phyloP scores from a whole-genome alignment of 2,797 vertebrate species.

The Rhadinocentrus ornatus region DNA sequence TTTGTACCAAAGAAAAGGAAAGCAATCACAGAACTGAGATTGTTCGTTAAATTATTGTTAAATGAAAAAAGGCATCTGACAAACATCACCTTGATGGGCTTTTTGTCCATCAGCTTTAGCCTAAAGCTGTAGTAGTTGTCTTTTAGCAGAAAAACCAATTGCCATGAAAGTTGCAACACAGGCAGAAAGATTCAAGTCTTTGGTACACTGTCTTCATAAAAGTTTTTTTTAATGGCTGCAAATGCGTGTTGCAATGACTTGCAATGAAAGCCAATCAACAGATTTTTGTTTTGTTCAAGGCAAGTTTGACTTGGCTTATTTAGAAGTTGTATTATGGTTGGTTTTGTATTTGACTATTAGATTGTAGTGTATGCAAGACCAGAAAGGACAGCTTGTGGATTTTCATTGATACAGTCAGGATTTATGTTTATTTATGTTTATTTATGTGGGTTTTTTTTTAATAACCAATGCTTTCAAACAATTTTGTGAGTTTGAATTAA shows the following conservation, averaged over 20 bases:
- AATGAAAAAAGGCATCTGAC: too few relatives aligned
- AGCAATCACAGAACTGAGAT: neutral
- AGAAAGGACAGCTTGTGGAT: neutral
- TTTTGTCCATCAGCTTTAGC: neutral
- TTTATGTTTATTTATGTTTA: too few relatives aligned
- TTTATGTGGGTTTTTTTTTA: too few relatives aligned
- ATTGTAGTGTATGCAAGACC: neutral
- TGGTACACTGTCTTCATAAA: conserved; percentile 7
- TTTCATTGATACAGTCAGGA: too few relatives aligned
- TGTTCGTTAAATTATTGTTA: neutral
- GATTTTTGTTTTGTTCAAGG: neutral
- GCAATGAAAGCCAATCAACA: conserved; percentile 12
- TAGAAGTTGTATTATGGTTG: neutral
- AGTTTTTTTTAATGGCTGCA: conserved; percentile 23
- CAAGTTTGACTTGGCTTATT: conserved; percentile 1
- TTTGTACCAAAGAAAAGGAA: too few relatives aligned
- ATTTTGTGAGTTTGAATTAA: neutral
- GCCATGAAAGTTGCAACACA: neutral
- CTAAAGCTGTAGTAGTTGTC: neutral
- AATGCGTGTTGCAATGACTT: conserved; percentile 47
- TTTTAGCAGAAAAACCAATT: too few relatives aligned
- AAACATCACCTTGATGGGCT: too few relatives aligned
- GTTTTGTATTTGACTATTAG: neutral
- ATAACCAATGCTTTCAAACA: neutral
- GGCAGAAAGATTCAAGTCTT: neutral